Evolutionary conservation across 2,888 invertebrate genomes (phyloP).

Genomic region (Spisula subtruncata): DNA sequence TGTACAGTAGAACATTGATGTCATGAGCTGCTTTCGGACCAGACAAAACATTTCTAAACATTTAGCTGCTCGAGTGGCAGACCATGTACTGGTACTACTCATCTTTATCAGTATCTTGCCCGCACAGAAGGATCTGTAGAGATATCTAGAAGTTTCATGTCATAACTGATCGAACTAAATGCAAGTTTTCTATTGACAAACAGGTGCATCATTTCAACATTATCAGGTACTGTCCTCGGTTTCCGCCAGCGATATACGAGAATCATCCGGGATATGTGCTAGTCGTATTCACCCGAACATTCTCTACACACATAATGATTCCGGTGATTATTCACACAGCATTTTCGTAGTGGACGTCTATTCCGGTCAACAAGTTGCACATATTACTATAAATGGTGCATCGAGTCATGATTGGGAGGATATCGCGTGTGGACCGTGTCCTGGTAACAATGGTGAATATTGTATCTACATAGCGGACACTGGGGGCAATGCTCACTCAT

Average conservation of each 20-base stretch:
- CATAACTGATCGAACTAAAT: too few relatives aligned
- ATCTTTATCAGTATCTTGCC: too few relatives aligned
- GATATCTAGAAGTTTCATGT: too few relatives aligned
- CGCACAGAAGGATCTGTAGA: too few relatives aligned
- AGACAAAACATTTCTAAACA: too few relatives aligned
- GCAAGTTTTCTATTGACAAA: not conserved
- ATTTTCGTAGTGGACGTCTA: conserved; percentile 47
- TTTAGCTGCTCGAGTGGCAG: too few relatives aligned
- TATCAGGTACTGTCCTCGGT: conserved; percentile 42
- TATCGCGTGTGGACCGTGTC: conserved; percentile 72
- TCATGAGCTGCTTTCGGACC: too few relatives aligned
- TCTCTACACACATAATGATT: conserved; percentile 73
- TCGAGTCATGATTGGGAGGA: conserved; percentile 72
- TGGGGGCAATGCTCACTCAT: conserved; percentile 64
- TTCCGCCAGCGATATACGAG: conserved; percentile 35
- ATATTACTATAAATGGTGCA: conserved; percentile 64
- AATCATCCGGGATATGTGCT: conserved; percentile 73
- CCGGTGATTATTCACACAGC: conserved; percentile 63
- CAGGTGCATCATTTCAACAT: conserved; percentile 52
- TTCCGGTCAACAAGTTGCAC: conserved; percentile 46
- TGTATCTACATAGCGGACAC: conserved; percentile 64
- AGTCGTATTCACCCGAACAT: conserved; percentile 67
- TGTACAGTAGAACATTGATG: too few relatives aligned
- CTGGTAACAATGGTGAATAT: conserved; percentile 35
- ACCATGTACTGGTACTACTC: too few relatives aligned